Evolutionary conservation across 1,140 invertebrate genomes (phyloP).

Genomic region (Lepidostoma basale): DNA sequence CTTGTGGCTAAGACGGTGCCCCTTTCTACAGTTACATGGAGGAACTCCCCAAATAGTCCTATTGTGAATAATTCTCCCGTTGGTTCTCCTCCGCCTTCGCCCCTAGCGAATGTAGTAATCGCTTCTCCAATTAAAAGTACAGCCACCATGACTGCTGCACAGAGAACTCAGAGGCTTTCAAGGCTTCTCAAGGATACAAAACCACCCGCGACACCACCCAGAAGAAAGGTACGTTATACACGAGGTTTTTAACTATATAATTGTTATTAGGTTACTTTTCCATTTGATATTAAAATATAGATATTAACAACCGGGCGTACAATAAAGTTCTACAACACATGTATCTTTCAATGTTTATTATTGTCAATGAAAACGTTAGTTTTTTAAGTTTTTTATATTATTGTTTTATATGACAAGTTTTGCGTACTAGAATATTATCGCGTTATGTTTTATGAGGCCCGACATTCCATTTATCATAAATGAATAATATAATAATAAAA

Average conservation of each 20-base stretch:
- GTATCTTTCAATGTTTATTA: too few species aligned
- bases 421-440: too few species aligned
- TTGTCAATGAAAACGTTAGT: too few species aligned
- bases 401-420: background rate
- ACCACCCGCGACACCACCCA: slow-evolving; percentile 44
- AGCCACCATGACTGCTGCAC: slow-evolving; percentile 48
- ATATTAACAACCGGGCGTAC: too few species aligned
- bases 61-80: slow-evolving; percentile 50
- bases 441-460: too few species aligned
- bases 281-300: too few species aligned
- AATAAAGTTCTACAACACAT: too few species aligned
- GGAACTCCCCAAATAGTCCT: slow-evolving; percentile 52
- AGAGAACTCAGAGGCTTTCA: slow-evolving; percentile 65
- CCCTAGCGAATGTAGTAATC: background rate
- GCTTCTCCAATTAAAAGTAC: slow-evolving; percentile 52
- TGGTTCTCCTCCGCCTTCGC: slow-evolving; percentile 51
- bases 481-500: too few species aligned
- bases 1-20: slow-evolving; percentile 73
- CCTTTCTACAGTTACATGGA: slow-evolving; percentile 70
- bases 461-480: too few species aligned
- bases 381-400: background rate
- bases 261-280: too few species aligned
- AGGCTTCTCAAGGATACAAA: slow-evolving; percentile 63
- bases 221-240: slow-evolving; percentile 36
- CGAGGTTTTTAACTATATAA: too few species aligned